phyloP scores from a whole-genome alignment of 64 coral and sea anemone genomes.

The Astreopora myriophthalma region DNA sequence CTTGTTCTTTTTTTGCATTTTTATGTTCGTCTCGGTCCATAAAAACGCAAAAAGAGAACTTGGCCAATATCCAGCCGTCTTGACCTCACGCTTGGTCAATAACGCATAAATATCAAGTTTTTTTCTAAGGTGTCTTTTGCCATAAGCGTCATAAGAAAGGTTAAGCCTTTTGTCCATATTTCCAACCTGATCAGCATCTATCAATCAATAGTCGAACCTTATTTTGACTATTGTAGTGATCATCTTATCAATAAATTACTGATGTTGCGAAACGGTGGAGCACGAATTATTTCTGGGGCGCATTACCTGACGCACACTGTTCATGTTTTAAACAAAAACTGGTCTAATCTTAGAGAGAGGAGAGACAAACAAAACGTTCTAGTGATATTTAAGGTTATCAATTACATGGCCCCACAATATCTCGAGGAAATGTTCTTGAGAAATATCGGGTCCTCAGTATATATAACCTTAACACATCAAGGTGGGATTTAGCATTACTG shows the following conservation, averaged over 20 bases:
- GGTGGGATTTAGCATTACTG: too few relatives aligned
- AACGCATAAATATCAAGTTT: too few relatives aligned
- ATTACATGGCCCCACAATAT: not conserved
- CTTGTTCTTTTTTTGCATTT: too few relatives aligned
- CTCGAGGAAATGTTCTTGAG: too few relatives aligned
- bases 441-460: too few relatives aligned
- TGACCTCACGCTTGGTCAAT: too few relatives aligned
- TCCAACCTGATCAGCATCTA: not conserved
- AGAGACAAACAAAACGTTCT: conserved; percentile 52
- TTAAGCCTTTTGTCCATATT: not conserved
- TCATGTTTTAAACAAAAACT: conserved; percentile 12
- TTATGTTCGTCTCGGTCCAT: too few relatives aligned
- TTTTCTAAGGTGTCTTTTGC: not conserved
- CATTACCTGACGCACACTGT: not conserved
- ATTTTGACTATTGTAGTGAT: conserved; percentile 21
- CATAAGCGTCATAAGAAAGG: conserved; percentile 15
- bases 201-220: conserved; percentile 16
- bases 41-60: too few relatives aligned
- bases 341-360: conserved; percentile 22
- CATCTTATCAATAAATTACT: conserved; percentile 30
- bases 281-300: conserved; percentile 23
- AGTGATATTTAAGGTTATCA: conserved; percentile 56
- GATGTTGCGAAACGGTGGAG: conserved; percentile 47
- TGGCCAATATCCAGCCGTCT: too few relatives aligned
- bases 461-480: too few relatives aligned